Conservation (phyloP, 2,888 invertebrate species). For the Drosophila crucigera region DNA sequence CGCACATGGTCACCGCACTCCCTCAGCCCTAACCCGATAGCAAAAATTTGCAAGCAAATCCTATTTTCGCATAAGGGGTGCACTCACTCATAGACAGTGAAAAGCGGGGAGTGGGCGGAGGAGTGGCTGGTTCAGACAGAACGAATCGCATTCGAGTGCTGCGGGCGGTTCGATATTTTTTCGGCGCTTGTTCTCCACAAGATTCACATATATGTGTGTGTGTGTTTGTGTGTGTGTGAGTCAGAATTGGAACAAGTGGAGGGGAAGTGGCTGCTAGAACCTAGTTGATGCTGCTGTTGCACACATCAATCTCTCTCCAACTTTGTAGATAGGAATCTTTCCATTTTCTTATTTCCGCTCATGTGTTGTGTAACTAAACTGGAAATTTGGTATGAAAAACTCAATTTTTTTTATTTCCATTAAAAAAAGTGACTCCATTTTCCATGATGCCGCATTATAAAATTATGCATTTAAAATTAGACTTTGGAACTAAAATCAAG, state of each 20-base stretch:
- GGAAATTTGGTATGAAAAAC: constrained; percentile 57
- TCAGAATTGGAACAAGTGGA: background rate
- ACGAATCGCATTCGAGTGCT: constrained; percentile 63
- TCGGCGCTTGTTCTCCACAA: constrained; percentile 19
- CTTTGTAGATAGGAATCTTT: constrained; percentile 77
- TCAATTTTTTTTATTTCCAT: constrained; percentile 25
- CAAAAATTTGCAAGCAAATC: constrained; percentile 74
- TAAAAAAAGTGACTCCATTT: constrained; percentile 43
- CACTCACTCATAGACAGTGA: constrained; percentile 35
- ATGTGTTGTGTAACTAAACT: constrained; percentile 73
- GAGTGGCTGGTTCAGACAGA: constrained; percentile 25
- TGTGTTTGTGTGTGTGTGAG: background rate
- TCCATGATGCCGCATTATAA: constrained; percentile 51
- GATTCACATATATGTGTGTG: constrained; percentile 15
- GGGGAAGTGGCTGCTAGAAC: constrained; percentile 1
- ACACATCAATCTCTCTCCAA: constrained; percentile 72
- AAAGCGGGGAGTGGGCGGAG: background rate
- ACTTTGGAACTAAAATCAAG: background rate
- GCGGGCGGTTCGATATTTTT: constrained; percentile 69
- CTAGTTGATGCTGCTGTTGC: constrained; percentile 50
- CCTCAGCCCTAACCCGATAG: constrained; percentile 5
- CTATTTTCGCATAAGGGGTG: constrained; percentile 66
- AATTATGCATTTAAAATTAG: background rate
- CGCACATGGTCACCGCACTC: constrained; percentile 20
- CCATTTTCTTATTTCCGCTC: constrained; percentile 77